Evolutionary conservation across 2,888 invertebrate species (phyloP).

Genomic region (Corbicula japonica): DNA sequence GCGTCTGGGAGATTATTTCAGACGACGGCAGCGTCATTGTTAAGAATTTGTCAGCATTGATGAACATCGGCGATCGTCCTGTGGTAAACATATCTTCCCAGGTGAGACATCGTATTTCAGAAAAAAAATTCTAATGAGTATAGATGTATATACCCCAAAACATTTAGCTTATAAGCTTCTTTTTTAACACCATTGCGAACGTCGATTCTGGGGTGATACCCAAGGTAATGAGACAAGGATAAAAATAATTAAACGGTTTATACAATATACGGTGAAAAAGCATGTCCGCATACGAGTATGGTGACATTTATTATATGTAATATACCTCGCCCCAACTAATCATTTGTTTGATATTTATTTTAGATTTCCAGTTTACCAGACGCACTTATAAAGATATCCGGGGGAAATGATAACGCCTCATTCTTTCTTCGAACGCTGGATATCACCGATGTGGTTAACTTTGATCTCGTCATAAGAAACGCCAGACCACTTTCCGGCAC

Average conservation of each 20-base stretch:
- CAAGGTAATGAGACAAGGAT: neutral
- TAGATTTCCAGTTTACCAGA: slow-evolving; percentile 19
- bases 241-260: neutral
- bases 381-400: slow-evolving; percentile 7
- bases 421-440: neutral
- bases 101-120: neutral
- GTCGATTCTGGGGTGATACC: no score
- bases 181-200: no score
- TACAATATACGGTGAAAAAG: neutral
- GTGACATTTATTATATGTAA: no score
- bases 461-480: slow-evolving; percentile 41
- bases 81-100: slow-evolving; percentile 1
- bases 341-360: neutral
- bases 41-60: slow-evolving; percentile 10
- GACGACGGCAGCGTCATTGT: neutral
- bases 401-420: neutral
- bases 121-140: neutral
- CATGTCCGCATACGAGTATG: no score
- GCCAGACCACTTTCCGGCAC: slow-evolving; percentile 51
- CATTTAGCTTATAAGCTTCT: no score
- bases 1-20: slow-evolving; percentile 11
- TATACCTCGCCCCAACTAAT: no score
- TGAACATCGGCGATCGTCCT: slow-evolving; percentile 5
- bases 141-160: no score
- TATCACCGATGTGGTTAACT: neutral